Conservation (phyloP, 64 coral and sea anemone species). For the Anthopleura sola region DNA sequence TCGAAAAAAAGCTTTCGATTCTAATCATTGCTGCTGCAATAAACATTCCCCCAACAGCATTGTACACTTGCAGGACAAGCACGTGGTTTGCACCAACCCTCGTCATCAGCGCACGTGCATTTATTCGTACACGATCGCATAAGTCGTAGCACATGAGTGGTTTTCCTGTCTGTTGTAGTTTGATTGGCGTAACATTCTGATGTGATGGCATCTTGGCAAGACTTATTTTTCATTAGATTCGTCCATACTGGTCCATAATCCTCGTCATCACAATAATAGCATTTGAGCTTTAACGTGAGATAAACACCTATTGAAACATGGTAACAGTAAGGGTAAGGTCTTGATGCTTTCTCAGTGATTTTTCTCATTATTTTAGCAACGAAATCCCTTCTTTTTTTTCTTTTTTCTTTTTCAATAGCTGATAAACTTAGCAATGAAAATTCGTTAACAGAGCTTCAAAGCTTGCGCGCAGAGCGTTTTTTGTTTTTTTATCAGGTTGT, state of each 20-base stretch:
- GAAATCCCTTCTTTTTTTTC: too few species aligned
- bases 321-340: neutral
- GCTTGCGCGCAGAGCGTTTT: too few species aligned
- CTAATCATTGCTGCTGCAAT: conserved; percentile 46
- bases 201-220: conserved; percentile 65
- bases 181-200: conserved; percentile 66
- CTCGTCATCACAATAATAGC: conserved; percentile 82
- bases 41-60: conserved; percentile 76
- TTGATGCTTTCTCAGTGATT: too few species aligned
- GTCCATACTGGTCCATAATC: conserved; percentile 68
- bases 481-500: too few species aligned
- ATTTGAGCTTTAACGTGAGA: conserved; percentile 73
- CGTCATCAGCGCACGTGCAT: conserved; percentile 65
- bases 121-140: conserved; percentile 60
- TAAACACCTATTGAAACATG: conserved; percentile 53
- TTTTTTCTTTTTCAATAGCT: neutral
- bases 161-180: conserved; percentile 60
- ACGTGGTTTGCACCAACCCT: conserved; percentile 56
- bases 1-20: neutral
- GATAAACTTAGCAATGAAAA: too few species aligned
- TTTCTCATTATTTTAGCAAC: too few species aligned
- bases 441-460: too few species aligned
- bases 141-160: conserved; percentile 74
- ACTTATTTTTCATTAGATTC: conserved; percentile 44
- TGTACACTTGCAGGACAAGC: conserved; percentile 48